A percentile compares a stretch with the other conserved stretches of the same genome.
phyloP scores from a whole-genome alignment of 1,140 invertebrate species.

The Lerema accius region DNA sequence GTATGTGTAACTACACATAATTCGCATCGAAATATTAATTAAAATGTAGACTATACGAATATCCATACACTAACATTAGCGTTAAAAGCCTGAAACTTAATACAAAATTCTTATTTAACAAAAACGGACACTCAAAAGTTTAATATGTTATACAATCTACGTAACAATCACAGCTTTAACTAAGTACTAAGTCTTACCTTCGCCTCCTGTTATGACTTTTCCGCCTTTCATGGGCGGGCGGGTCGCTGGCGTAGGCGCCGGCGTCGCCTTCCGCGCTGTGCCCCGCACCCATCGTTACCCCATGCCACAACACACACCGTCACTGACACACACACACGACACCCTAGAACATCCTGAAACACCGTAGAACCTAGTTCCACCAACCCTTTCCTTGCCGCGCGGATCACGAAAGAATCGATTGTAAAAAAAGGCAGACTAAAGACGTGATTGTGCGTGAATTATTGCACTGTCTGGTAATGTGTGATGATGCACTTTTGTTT shows the following conservation, averaged over 20 bases:
- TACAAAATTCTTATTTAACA: no score
- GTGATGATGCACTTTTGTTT: conserved; percentile 49
- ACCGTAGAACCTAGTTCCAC: conserved; percentile 25
- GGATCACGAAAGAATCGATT: conserved; percentile 6
- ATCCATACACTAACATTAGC: no score
- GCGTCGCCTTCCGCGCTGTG: conserved; percentile 73
- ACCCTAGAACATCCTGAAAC: conserved; percentile 37
- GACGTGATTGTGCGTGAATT: no score
- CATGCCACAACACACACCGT: conserved; percentile 74
- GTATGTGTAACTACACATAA: no score
- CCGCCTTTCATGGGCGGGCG: conserved; percentile 63
- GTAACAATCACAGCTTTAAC: no score
- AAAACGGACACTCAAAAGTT: no score
- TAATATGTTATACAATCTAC: no score
- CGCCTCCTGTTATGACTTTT: conserved; percentile 65
- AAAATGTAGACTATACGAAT: no score
- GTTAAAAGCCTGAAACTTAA: no score
- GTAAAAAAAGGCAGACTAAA: no score
- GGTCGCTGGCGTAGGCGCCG: conserved; percentile 72
- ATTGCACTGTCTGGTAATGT: no score
- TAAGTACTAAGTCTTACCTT: conserved; percentile 66
- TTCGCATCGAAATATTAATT: no score
- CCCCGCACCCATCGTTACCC: conserved; percentile 73
- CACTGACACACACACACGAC: conserved; percentile 60
- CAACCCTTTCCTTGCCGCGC: conserved; percentile 14